Conservation (phyloP, 2,888 invertebrate genomes). For the Acanthosoma haemorrhoidale region DNA sequence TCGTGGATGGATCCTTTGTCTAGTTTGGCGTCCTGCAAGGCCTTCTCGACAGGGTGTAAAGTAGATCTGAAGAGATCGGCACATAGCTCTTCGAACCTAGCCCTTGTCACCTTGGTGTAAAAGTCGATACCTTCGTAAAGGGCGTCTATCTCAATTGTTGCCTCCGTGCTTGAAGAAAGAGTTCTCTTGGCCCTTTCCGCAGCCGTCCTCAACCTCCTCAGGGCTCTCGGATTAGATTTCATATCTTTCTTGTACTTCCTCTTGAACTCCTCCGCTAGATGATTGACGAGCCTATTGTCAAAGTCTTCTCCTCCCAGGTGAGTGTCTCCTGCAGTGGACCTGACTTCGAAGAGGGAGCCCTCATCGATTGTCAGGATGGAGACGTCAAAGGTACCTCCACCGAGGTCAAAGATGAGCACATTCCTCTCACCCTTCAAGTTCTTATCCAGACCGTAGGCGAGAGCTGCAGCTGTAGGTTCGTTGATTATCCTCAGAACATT, state of each 20-base stretch:
- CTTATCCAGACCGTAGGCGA: conserved; percentile 67
- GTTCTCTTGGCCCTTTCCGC: conserved; percentile 77
- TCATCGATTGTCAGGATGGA: conserved; percentile 72
- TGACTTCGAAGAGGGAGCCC: conserved; percentile 56
- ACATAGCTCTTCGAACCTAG: conserved; percentile 84
- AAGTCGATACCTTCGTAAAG: conserved; percentile 85
- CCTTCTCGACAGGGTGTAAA: conserved; percentile 77
- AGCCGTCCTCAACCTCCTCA: conserved; percentile 77
- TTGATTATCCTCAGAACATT: conserved; percentile 86
- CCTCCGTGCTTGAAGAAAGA: conserved; percentile 69
- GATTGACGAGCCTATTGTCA: conserved; percentile 71
- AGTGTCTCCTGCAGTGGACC: conserved; percentile 77
- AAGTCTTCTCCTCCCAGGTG: conserved; percentile 78
- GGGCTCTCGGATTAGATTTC: conserved; percentile 60
- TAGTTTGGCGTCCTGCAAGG: conserved; percentile 74
- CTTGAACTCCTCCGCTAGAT: conserved; percentile 73
- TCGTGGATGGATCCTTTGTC: conserved; percentile 75
- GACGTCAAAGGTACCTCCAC: conserved; percentile 66
- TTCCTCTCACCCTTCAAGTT: conserved; percentile 59
- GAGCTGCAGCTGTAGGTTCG: conserved; percentile 82
- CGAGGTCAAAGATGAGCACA: conserved; percentile 78
- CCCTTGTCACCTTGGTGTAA: conserved; percentile 76
- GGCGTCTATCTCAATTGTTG: conserved; percentile 81
- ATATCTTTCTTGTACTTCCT: conserved; percentile 66
- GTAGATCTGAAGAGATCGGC: conserved; percentile 77